A percentile compares a stretch with the other conserved stretches of the same genome.
Evolutionary conservation across 1,140 invertebrate genomes (phyloP).

Genomic region (Planococcus citri): DNA sequence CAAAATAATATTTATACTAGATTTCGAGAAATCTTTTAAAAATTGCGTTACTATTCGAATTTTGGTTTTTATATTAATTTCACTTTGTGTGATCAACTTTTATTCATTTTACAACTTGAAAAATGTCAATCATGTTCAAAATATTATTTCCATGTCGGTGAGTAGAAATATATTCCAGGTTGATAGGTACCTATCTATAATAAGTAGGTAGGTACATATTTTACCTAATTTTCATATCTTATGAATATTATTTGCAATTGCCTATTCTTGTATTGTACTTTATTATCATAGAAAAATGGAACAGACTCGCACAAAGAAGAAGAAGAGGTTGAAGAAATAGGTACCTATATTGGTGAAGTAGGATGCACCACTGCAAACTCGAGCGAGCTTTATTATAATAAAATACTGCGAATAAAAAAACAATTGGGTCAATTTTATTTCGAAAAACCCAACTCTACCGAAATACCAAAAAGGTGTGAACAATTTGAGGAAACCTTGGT

Average conservation of each 20-base stretch:
- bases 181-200: no score
- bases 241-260: no score
- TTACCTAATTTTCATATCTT: no score
- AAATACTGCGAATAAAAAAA: background rate
- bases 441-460: background rate
- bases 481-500: background rate
- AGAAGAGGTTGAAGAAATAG: no score
- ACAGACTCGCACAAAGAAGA: background rate
- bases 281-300: constrained; percentile 7
- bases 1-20: no score
- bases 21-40: no score
- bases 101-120: background rate
- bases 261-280: no score
- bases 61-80: no score
- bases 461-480: background rate
- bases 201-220: no score
- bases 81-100: no score
- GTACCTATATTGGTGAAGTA: background rate
- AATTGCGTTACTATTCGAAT: no score
- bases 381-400: background rate
- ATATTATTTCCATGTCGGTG: background rate
- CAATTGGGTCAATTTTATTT: background rate
- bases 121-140: background rate
- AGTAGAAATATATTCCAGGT: background rate
- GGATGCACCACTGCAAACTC: background rate